These are phyloP conservation scores for Choloepus hoffmanni DNA, from an alignment of 2,113 vertebrate species.

Conservation along the genomic window DNA sequence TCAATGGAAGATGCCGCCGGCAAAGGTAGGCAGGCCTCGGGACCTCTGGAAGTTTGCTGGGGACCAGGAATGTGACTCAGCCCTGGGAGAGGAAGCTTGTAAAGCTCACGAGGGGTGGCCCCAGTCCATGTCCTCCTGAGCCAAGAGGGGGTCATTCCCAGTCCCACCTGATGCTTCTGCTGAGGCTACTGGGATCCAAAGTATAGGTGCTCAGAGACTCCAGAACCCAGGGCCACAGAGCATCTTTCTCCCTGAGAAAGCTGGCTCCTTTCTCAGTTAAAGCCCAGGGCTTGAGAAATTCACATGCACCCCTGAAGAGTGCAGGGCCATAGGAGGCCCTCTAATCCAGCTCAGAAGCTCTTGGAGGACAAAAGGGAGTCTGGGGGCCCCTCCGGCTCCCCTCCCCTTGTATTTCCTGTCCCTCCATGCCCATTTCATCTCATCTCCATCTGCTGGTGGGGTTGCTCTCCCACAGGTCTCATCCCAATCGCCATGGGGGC, in stretches of 20 bases:
- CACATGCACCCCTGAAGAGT: not conserved
- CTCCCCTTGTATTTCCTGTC: not conserved
- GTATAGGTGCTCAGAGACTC: not conserved
- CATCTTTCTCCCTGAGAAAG: not conserved
- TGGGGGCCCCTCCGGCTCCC: not conserved
- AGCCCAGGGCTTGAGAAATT: not conserved
- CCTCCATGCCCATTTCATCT: not conserved
- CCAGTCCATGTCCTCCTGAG: not conserved
- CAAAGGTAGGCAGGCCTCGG: conserved; percentile 86
- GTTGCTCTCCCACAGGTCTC: conserved; percentile 86
- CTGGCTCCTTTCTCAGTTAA: not conserved
- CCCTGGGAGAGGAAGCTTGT: not conserved
- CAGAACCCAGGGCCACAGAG: not conserved
- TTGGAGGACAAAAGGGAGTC: not conserved
- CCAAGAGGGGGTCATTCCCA: not conserved
- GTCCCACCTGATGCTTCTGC: not conserved
- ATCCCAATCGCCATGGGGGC: conserved; percentile 90
- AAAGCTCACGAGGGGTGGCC: not conserved
- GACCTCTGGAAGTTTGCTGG: not conserved
- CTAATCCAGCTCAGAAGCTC: not conserved
- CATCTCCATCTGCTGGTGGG: not conserved
- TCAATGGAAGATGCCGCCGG: conserved; percentile 93
- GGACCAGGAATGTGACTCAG: not conserved
- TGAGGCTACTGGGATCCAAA: not conserved
- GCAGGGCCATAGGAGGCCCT: not conserved